phyloP scores from a whole-genome alignment of 2,888 invertebrate genomes.

The Orgyia antiqua region DNA sequence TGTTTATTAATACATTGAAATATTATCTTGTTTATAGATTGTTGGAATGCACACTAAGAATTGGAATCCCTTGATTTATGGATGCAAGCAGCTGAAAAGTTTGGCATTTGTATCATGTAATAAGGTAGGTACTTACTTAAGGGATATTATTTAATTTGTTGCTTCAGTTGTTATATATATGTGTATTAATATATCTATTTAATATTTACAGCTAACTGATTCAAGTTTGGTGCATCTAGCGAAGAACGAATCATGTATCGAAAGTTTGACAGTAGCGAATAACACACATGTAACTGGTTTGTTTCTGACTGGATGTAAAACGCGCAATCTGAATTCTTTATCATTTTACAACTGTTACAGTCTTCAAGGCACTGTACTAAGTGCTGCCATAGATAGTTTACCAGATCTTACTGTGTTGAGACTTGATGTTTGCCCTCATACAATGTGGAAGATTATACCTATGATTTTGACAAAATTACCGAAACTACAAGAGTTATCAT shows the following conservation, averaged over 20 bases:
- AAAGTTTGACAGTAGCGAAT: conserved; percentile 51
- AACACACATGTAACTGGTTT: conserved; percentile 64
- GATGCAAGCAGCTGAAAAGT: conserved; percentile 66
- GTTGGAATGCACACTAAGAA: conserved; percentile 69
- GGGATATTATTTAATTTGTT: too few relatives aligned
- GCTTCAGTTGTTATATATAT: too few relatives aligned
- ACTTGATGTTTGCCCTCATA: conserved; percentile 52
- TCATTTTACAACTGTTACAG: conserved; percentile 66
- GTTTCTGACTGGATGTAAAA: conserved; percentile 51
- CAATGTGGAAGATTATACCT: conserved; percentile 62
- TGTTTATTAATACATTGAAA: too few relatives aligned
- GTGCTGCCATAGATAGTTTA: conserved; percentile 47
- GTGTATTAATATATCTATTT: background rate
- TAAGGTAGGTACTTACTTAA: conserved; percentile 42
- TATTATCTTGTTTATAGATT: too few relatives aligned
- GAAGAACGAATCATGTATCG: conserved; percentile 51
- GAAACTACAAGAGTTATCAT: conserved; percentile 51
- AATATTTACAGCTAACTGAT: conserved; percentile 54
- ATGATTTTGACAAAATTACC: conserved; percentile 52
- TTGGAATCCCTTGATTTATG: conserved; percentile 70
- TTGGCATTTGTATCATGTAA: conserved; percentile 69
- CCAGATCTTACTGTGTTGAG: conserved; percentile 48
- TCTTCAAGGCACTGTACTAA: conserved; percentile 57
- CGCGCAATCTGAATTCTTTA: conserved; percentile 43
- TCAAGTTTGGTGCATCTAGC: conserved; percentile 58